These are phyloP conservation scores for Drosophila mojavensis DNA, from an alignment of 1,140 invertebrate genomes.

Conservation along the genomic window DNA sequence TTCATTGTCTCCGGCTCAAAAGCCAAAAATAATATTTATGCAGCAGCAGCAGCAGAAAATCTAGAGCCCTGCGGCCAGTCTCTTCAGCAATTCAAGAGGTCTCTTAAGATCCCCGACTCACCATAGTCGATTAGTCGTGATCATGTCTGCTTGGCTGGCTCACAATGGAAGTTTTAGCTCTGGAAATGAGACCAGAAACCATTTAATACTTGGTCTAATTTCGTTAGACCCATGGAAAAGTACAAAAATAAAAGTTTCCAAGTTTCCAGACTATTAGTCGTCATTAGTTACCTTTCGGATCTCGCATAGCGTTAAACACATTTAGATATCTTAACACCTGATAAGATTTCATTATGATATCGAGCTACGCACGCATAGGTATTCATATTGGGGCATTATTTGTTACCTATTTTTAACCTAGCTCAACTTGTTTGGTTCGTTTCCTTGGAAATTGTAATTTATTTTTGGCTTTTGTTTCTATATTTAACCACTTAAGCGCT, in stretches of 20 bases:
- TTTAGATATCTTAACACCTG: slow-evolving; percentile 74
- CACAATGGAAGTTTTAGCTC: too few species aligned
- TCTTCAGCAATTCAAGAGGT: slow-evolving; percentile 54
- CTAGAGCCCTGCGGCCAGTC: slow-evolving; percentile 34
- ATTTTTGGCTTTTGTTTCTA: slow-evolving; percentile 33
- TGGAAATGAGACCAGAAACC: slow-evolving; percentile 23
- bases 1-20: slow-evolving; percentile 55
- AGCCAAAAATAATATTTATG: slow-evolving; percentile 67
- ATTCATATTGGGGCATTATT: slow-evolving; percentile 53
- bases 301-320: slow-evolving; percentile 39
- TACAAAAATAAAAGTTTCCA: slow-evolving; percentile 51
- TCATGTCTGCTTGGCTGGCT: too few species aligned
- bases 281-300: slow-evolving; percentile 28
- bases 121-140: background rate
- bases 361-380: slow-evolving; percentile 53
- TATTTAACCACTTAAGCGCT: slow-evolving; percentile 8
- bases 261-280: slow-evolving; percentile 20
- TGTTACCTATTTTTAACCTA: slow-evolving; percentile 16
- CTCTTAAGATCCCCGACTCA: slow-evolving; percentile 24
- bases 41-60: slow-evolving; percentile 39
- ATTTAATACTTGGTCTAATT: slow-evolving; percentile 43
- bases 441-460: slow-evolving; percentile 29
- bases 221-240: slow-evolving; percentile 52
- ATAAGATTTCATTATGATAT: slow-evolving; percentile 76
- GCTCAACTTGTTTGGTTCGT: slow-evolving; percentile 13